Conservation (phyloP, 2,113 vertebrate genomes). For the Trematocara unimaculatum region DNA sequence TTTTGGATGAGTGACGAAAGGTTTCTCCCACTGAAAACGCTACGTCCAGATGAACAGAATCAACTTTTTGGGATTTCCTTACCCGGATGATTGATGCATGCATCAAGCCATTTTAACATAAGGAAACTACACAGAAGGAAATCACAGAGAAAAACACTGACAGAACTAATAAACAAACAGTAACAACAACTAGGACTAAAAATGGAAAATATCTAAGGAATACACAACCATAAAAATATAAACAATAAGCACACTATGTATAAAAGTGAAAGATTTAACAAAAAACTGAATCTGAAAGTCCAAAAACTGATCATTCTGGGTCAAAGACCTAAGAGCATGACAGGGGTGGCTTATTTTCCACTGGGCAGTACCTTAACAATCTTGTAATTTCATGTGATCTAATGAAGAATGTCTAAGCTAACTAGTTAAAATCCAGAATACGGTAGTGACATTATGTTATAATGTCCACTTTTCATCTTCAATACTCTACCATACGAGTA, state of each 20-base stretch:
- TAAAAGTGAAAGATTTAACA: background rate
- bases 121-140: background rate
- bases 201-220: background rate
- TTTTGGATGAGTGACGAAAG: background rate
- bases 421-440: background rate
- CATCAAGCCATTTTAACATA: background rate
- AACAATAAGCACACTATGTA: accelerated
- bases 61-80: background rate
- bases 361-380: accelerated
- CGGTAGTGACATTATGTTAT: background rate
- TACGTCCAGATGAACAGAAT: background rate
- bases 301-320: background rate
- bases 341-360: accelerated
- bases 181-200: background rate
- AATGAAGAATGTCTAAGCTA: background rate
- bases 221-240: background rate
- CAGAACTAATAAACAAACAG: background rate
- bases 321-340: background rate
- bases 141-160: background rate
- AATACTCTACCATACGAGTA: accelerated
- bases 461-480: background rate
- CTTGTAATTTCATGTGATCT: background rate
- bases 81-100: background rate
- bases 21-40: background rate
- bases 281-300: background rate